phyloP scores from a whole-genome alignment of 2,888 invertebrate species.

The Micoletzkya japonica region DNA sequence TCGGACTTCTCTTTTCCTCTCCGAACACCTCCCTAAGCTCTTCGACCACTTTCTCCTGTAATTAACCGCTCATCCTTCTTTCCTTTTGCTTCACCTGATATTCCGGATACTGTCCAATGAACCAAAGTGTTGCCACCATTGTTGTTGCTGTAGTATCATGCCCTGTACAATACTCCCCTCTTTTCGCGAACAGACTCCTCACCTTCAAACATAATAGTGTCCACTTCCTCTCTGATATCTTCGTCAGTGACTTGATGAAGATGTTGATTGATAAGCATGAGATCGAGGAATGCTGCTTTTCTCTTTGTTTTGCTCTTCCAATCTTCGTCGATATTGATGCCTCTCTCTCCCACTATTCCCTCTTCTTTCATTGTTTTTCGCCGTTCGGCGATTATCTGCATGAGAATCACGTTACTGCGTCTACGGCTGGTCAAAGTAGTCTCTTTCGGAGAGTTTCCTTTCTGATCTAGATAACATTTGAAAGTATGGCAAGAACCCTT shows the following conservation, averaged over 20 bases:
- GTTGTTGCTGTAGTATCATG: conserved; percentile 67
- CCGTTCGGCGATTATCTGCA: conserved; percentile 34
- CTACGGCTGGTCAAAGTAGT: too few relatives aligned
- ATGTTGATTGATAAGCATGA: conserved; percentile 65
- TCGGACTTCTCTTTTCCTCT: conserved; percentile 47
- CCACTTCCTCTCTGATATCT: conserved; percentile 68
- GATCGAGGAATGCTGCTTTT: conserved; percentile 66
- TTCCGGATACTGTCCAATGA: conserved; percentile 65
- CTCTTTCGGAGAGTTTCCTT: too few relatives aligned
- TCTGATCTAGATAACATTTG: too few relatives aligned
- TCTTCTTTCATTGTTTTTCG: conserved; percentile 18
- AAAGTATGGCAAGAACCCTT: too few relatives aligned
- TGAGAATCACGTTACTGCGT: not conserved
- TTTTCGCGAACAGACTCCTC: not conserved
- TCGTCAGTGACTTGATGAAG: conserved; percentile 63
- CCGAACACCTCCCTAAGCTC: conserved; percentile 46
- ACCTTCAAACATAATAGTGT: conserved; percentile 68
- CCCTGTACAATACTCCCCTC: conserved; percentile 34
- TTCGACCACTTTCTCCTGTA: conserved; percentile 35
- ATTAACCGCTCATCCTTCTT: conserved; percentile 31
- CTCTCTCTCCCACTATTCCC: conserved; percentile 1
- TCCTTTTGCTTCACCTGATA: conserved; percentile 65
- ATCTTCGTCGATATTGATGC: not conserved
- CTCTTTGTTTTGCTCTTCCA: conserved; percentile 17
- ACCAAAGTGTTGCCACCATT: conserved; percentile 64